Conservation (phyloP, 92 coral and sea anemone species). For the Palythoa caribaeorum region DNA sequence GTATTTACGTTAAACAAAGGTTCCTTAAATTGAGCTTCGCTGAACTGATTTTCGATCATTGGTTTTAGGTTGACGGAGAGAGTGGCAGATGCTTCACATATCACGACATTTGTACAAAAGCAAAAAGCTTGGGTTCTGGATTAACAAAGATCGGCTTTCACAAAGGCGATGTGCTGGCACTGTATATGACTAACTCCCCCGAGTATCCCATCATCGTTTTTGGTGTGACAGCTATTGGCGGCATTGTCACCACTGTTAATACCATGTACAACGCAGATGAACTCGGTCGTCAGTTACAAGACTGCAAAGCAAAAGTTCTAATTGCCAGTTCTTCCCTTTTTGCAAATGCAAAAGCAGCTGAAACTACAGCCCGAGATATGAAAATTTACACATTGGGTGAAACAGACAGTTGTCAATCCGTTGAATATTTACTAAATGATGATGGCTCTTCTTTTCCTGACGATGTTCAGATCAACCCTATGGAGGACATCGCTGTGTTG, state of each 20-base stretch:
- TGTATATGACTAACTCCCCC: constrained; percentile 76
- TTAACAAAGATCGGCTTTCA: constrained; percentile 75
- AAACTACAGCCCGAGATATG: too few relatives aligned
- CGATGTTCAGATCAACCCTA: constrained; percentile 65
- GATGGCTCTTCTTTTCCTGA: constrained; percentile 67
- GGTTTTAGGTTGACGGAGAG: too few relatives aligned
- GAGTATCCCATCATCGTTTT: constrained; percentile 79
- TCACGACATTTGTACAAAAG: neutral
- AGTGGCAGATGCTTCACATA: too few relatives aligned
- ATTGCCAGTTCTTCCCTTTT: too few relatives aligned
- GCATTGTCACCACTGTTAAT: constrained; percentile 60
- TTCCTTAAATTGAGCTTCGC: too few relatives aligned
- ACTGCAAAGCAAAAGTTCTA: too few relatives aligned
- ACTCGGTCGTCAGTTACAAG: constrained; percentile 70
- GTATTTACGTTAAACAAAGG: too few relatives aligned
- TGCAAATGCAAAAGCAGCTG: too few relatives aligned
- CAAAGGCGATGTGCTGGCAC: constrained; percentile 86
- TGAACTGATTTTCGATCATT: too few relatives aligned
- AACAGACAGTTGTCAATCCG: too few relatives aligned
- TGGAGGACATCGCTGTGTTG: constrained; percentile 82
- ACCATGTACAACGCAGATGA: constrained; percentile 59
- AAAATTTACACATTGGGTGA: too few relatives aligned
- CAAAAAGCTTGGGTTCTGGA: constrained; percentile 69
- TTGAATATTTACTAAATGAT: constrained; percentile 46
- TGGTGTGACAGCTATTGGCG: constrained; percentile 81